Base-by-base conservation (phyloP, 30 jellyfish, hydroid and myxozoan genomes). In the Hydra vulgaris region DNA sequence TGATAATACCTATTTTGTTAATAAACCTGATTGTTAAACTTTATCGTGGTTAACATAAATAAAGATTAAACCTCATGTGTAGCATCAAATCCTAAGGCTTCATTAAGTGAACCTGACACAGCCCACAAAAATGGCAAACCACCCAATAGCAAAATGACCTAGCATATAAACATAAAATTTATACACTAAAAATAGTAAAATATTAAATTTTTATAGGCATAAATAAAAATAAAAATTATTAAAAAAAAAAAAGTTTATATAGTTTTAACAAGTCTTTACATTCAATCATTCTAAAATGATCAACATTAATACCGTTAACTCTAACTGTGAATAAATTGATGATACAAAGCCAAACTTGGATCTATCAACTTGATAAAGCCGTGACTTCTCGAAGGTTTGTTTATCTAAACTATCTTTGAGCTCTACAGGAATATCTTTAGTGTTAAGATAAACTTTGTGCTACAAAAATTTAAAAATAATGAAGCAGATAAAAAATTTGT, bases 61-160 rank as follows among this genome's bases (percentile, higher is more conserved):
- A n/a, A n/a, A n/a, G n/a, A n/a, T n/a, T n/a, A n/a, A n/a, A 85
- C 98, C 96, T 91, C 98, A 80, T 91, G 82, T 20, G 94, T 86
- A 0, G 84, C 23, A 16, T 87, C 88, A 79, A 26, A 86, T 0
- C 98, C 98, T 80, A 86, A 73, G 17, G 27, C 15, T 0, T 55
- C 84, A 27, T 77, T 83, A 15, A 80, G 25, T 40, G 74, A 25
- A 23, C 95, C 98, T 18, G 98, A 83, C 18, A 72, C 61, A 0
- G 73, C 53, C 98, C 98, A 91, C 23, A 91, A 76, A 74, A 82
- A 91, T 21, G 98, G 98, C 25, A 91, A 79, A 16, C 98, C 96
- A 67, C 85, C 84, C 27, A 86, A 76, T 1, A 81, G 23, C 18
- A 91, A 85, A 21, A 91, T 91, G 1, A 85, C 83, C 98, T 91